Evolutionary conservation across 35 echinoderm and acorn worm species (phyloP), one percentile per base, ranked within the genome.

Genomic region (Holothuria glaberrima): DNA sequence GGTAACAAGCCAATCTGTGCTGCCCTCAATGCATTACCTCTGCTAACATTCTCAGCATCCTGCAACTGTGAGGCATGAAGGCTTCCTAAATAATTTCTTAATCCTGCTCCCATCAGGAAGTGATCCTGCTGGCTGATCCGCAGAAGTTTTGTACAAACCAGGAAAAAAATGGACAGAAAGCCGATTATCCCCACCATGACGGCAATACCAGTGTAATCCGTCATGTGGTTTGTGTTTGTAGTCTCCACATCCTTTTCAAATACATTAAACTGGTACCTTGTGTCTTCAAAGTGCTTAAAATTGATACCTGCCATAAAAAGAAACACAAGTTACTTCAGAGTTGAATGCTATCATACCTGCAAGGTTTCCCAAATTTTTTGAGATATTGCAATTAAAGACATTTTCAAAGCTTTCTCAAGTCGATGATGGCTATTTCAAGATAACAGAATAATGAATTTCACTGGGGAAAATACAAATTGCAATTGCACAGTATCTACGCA

Each of bases 121-220:
- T 78, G 22, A 24, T 78, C 74, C 44, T 48, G 29, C 74, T 74
- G 32, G 21, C 36, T 78, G 38, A 41, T 78, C 26, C 38, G 44
- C 74, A 52, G 36, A 21, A 78, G 74, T 33, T 78, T 78, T 5
- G 36, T 78, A 9, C 20, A 78, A 19, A 78, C 74, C 20, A 78
- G 50, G 74, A 48, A 78, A 21, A 52, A 52, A 24, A 78, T 24
- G 20, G 74, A 78, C 38, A 78, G 33, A 1, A 78, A 78, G 24
- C 74, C 74, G 38, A 78, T 78, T 48, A 78, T 50, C 41, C 74
- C 74, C 0, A 78, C 44, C 74, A 78, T 78, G 44, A 78, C 38
- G 5, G 44, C 38, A 33, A 78, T 78, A 19, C 71, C 71, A 2
- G 71, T 75, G 20, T 75, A 75, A n/a, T 75, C 71, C 34, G 31